Evolutionary conservation across 2,888 invertebrate genomes (phyloP).

Genomic region (Ichneumoninae sp.): DNA sequence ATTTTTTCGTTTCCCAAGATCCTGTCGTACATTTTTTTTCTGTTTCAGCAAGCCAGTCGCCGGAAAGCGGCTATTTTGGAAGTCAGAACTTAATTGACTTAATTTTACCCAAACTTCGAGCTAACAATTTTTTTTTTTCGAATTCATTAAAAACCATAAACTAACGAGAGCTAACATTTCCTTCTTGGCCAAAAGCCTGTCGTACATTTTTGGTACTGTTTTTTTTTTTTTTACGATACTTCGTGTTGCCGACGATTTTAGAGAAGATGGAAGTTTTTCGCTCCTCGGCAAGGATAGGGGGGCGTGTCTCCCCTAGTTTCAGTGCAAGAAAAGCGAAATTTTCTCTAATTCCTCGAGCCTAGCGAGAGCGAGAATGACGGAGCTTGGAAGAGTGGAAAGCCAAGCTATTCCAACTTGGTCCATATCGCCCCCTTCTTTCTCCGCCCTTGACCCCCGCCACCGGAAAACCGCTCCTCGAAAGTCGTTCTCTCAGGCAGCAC

Average conservation of each 20-base stretch:
- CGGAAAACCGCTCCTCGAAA: constrained; percentile 51
- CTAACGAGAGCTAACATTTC: background rate
- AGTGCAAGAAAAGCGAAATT: constrained; percentile 55
- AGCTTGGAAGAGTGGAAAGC: constrained; percentile 11
- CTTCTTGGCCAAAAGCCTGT: background rate
- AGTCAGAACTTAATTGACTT: background rate
- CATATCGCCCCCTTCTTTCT: background rate
- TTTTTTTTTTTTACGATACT: constrained; percentile 22
- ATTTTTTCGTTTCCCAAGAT: background rate
- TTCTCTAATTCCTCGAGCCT: constrained; percentile 51
- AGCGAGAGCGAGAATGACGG: constrained; percentile 25
- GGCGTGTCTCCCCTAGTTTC: constrained; percentile 54
- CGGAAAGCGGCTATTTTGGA: background rate
- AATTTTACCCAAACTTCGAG: background rate
- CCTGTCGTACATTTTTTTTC: background rate
- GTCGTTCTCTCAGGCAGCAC: constrained; percentile 42
- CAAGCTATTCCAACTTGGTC: constrained; percentile 27
- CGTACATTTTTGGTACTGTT: background rate
- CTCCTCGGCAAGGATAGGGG: background rate
- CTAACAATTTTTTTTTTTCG: background rate
- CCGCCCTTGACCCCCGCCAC: constrained; percentile 47
- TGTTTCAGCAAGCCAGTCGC: background rate
- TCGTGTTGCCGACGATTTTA: constrained; percentile 17
- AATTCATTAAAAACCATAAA: background rate
- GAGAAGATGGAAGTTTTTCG: background rate